These are phyloP conservation scores for Yasuhikotakia modesta DNA, from an alignment of 2,797 vertebrate genomes.

Conservation along the genomic window DNA sequence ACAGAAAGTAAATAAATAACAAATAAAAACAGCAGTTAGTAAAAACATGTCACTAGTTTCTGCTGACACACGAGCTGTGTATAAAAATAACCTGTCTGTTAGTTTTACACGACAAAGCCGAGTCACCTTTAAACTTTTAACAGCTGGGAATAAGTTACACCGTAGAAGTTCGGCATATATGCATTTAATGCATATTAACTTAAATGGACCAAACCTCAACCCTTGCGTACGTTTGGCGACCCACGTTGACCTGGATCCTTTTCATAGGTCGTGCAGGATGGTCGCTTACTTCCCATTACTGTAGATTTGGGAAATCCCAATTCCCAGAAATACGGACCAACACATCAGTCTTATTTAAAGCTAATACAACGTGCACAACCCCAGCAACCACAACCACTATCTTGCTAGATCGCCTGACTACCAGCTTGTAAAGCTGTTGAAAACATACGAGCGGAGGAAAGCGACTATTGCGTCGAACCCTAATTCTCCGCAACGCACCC, in stretches of 20 bases:
- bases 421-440: neutral
- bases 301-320: slow-evolving; percentile 22
- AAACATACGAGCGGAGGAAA: neutral
- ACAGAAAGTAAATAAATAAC: neutral
- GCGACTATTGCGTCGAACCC: neutral
- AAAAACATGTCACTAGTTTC: slow-evolving; percentile 75
- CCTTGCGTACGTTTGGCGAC: neutral
- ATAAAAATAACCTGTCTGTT: slow-evolving; percentile 91
- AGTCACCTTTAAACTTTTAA: slow-evolving; percentile 89
- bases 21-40: slow-evolving; percentile 36
- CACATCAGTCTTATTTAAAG: neutral
- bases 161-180: slow-evolving; percentile 11
- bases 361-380: neutral
- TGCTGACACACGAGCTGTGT: slow-evolving; percentile 90
- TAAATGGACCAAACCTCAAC: neutral
- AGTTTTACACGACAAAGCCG: slow-evolving; percentile 89
- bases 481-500: neutral
- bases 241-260: slow-evolving; percentile 12
- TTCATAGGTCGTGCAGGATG: slow-evolving; percentile 22
- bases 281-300: neutral
- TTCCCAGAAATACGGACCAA: neutral
- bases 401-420: neutral
- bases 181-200: neutral
- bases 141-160: slow-evolving; percentile 51
- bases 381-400: neutral